Evolutionary conservation across 2,113 vertebrate species (phyloP).

Genomic region (Ammospiza caudacuta): DNA sequence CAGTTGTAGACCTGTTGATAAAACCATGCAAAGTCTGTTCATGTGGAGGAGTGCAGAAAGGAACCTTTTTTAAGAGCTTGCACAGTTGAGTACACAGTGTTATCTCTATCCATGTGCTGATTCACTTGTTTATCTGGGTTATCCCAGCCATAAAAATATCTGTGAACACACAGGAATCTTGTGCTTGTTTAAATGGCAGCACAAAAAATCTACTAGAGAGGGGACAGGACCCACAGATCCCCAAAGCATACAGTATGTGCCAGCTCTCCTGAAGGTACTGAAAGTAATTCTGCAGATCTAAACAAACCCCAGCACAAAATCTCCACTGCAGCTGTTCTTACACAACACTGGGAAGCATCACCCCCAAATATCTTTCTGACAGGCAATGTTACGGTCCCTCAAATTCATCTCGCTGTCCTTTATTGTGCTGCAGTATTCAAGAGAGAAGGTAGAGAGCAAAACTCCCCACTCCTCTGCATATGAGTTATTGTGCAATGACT

Average conservation of each 20-base stretch:
- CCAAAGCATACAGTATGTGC: neutral
- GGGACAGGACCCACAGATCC: neutral
- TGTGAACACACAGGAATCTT: neutral
- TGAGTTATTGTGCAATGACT: neutral
- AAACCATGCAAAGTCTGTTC: neutral
- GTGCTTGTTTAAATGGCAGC: neutral
- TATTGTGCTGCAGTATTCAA: neutral
- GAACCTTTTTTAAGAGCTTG: neutral
- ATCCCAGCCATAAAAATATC: neutral
- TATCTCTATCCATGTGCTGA: neutral
- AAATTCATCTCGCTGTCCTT: neutral
- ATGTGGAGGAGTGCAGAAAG: neutral
- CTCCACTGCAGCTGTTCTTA: neutral
- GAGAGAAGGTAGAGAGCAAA: neutral
- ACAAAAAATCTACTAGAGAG: neutral
- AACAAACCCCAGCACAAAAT: neutral
- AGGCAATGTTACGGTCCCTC: fast-evolving
- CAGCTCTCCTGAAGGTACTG: neutral
- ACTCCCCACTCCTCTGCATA: neutral
- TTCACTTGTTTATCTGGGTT: neutral
- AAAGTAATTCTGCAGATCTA: neutral
- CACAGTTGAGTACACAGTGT: neutral
- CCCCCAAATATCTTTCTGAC: neutral
- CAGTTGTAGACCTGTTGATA: neutral
- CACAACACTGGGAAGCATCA: neutral